Conservation (phyloP, 1,140 invertebrate species). For the Hylaeus anthracinus region DNA sequence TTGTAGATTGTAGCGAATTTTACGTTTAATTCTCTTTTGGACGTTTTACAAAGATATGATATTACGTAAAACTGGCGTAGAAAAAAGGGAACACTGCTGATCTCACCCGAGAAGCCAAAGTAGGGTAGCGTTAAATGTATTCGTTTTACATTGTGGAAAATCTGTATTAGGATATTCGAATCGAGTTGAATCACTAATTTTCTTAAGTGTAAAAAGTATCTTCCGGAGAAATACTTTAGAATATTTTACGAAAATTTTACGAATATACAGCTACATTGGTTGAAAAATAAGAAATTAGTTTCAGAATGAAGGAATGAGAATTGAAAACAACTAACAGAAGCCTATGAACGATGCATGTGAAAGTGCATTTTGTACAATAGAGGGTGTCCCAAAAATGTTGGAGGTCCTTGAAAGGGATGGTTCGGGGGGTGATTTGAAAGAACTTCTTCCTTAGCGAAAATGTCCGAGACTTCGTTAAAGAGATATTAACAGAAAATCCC, state of each 20-base stretch:
- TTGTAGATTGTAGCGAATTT: neutral
- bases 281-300: neutral
- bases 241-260: neutral
- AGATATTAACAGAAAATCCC: no score
- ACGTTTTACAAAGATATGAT: slow-evolving; percentile 13
- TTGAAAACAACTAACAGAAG: neutral
- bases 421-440: no score
- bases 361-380: slow-evolving; percentile 28
- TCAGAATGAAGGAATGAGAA: neutral
- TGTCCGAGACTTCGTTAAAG: no score
- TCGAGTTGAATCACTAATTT: neutral
- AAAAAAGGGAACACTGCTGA: slow-evolving; percentile 31
- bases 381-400: no score
- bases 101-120: slow-evolving; percentile 13
- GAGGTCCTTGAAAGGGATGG: no score
- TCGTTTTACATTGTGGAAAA: slow-evolving; percentile 5
- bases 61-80: neutral
- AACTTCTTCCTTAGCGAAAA: no score
- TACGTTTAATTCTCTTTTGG: neutral
- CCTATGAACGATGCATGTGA: slow-evolving; percentile 1
- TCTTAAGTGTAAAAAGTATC: neutral
- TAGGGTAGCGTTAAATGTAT: slow-evolving; percentile 1
- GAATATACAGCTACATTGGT: neutral
- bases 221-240: neutral
- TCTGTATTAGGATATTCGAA: neutral